Base-by-base conservation (phyloP, 1,140 invertebrate species). In the Liolophura sinensis region DNA sequence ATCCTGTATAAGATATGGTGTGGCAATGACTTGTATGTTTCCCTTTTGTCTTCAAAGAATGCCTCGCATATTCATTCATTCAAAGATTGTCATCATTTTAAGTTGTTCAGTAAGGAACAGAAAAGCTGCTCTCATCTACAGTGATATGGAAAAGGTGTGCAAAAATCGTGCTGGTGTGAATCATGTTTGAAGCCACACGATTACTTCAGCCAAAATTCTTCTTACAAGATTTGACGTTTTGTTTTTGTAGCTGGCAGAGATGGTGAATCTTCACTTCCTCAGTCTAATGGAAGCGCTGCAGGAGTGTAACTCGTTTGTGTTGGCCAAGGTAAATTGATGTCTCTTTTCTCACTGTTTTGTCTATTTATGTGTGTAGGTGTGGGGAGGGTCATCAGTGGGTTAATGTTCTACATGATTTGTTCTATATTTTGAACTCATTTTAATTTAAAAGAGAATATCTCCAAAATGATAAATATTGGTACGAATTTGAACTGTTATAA, bases 191-290 rank as follows among this genome's bases (percentile, higher is more conserved):
- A 40, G 3, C 3, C n/a, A 54, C 12, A 54, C 24, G 3, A n/a
- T 3, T 24, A 7, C n/a, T 54, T 24, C 9, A 5, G 9, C 31
- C 31, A 40, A 40, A 9, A 40, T 40, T 40, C 31, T 40, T 40
- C 3, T 9, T 20, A 20, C 24, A 54, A 54, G 24, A 20, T 54
- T 54, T n/a, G 24, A n/a, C 51, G 50, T 64, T n/a, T 57, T 71
- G 7, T 67, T 22, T 22, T 78, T 80, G 62, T 71, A 97, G 94
- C 82, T 99, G 58, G 94, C 96, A 3, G 97, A 99, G 86, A 98
- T 97, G 88, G 95, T 99, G 6, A 98, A 97, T 83, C 86, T 98
- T 0, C 97, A 99, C 82, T 98, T 99, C 82, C 84, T 99, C 58
- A 96, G 92, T 79, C 87, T 99, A 55, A 89, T 99, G 82, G 97